Base-by-base conservation (phyloP, 2,113 vertebrate species). In the Melozone crissalis region DNA sequence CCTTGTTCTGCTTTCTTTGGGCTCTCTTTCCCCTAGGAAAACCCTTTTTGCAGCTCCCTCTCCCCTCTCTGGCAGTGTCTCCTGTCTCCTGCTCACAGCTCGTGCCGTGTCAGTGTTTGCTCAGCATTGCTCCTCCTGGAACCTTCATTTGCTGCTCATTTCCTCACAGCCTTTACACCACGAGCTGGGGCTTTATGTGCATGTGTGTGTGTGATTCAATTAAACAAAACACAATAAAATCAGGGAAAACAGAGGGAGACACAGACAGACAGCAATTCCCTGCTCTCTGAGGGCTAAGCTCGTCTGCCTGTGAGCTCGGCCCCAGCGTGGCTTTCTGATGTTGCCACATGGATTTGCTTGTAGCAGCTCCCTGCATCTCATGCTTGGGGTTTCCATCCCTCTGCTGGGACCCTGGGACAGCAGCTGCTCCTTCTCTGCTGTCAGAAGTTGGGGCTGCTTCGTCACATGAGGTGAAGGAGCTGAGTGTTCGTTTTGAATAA, bases 141-240 rank as follows among this genome's bases (percentile, higher is more conserved):
- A 58, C 4, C 1, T 82, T 87, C 52, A 77, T 87, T 82, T 81
- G 51, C 86, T 83, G 83, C 85, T 89, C 41, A 3, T 94, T 90
- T 94, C 85, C 62, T 85, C 18, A 10, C 37, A 63, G 92, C 43
- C 66, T 58, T 88, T 55, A 67, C 71, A 63, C 79, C 43, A 52
- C 0, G 11, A 90, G 80, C 0, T 55, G 76, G 61, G 83, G 72
- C 90, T 96, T 86, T 89, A 78, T 92, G 95, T 97, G 92, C 94
- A 93, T 94, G 88, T 74, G 92, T 85, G 86, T 91, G 69, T 91
- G 92, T 79, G 89, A 91, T 86, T 93, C 93, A 96, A 89, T 94
- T 90, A 96, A 96, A 92, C 96, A 96, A 96, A 97, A 96, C 95
- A 97, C 86, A 96, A 80, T 94, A 88, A 97, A 95, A 85, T 80